Evolutionary conservation across 2,113 vertebrate species (phyloP), one percentile per base, ranked within the genome.

Genomic region (Tenrec ecaudatus): DNA sequence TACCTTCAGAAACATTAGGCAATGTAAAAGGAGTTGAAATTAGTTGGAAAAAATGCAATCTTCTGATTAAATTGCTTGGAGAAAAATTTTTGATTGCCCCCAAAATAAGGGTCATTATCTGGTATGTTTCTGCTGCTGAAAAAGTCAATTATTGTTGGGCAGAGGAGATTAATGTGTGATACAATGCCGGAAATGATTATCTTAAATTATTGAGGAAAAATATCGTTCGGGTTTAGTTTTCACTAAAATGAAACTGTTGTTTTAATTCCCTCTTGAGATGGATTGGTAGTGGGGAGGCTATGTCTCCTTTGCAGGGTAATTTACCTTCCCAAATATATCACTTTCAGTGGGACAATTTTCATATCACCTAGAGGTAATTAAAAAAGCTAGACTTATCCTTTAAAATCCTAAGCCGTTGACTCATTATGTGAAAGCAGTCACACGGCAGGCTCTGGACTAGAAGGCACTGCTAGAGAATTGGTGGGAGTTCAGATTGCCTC

Each of bases 371-470:
- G 58, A 93, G 92, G 43, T 58, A 60, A 82, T 82, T 76, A 94
- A 69, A 97, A 97, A 97, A 95, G 68, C 57, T 3, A 96, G 80
- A 93, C 82, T 47, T 23, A 89, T 33, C 78, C 92, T 95, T 75
- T 86, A 66, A 95, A 89, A 27, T 68, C 27, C 17, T 10, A 88
- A 93, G 60, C 0, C 43, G n/a, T 23, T 75, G 36, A 87, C 78
- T 95, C 57, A 58, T 73, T 95, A 96, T 95, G 85, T 95, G 11
- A 4, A 96, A 79, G 86, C 0, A 0, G 69, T 94, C 87, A 84
- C 92, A 68, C 94, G 93, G 60, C 47, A 10, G 47, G 9, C 64
- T 62, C 64, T 89, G 31, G 89, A 53, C 94, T 93, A 91, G 94
- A 93, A 91, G 91, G 0, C 58, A 83, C 43, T 95, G 83, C 86